These are phyloP conservation scores for Phaedon cochleariae DNA, from an alignment of 2,888 invertebrate genomes.

Conservation along the genomic window DNA sequence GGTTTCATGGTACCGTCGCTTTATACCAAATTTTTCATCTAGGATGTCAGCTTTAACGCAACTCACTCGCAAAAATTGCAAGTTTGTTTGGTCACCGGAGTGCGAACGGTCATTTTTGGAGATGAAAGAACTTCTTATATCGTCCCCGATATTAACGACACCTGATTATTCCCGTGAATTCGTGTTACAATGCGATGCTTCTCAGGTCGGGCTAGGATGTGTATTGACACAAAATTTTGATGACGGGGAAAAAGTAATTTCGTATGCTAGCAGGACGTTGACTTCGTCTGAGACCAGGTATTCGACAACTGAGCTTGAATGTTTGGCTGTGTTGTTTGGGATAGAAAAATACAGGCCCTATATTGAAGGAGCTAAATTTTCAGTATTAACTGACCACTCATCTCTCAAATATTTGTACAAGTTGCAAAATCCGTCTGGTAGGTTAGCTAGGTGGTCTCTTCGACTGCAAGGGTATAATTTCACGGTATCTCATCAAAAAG, in stretches of 20 bases:
- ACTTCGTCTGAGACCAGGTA: constrained; percentile 32
- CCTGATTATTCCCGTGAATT: constrained; percentile 24
- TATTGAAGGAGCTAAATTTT: constrained; percentile 36
- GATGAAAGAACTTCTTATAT: constrained; percentile 14
- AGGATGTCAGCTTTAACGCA: constrained; percentile 27
- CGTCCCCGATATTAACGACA: background rate
- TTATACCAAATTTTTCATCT: constrained; percentile 37
- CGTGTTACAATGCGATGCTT: constrained; percentile 37
- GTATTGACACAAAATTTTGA: constrained; percentile 33
- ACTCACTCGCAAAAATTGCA: constrained; percentile 28
- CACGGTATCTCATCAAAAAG: constrained; percentile 19
- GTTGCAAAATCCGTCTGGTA: constrained; percentile 33
- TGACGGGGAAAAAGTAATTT: constrained; percentile 31
- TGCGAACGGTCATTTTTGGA: constrained; percentile 26
- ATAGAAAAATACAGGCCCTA: constrained; percentile 40
- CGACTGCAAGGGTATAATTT: constrained; percentile 25
- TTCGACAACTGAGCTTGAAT: constrained; percentile 37
- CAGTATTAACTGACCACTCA: constrained; percentile 40
- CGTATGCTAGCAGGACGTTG: constrained; percentile 34
- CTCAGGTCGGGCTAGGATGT: constrained; percentile 31
- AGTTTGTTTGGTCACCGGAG: constrained; percentile 31
- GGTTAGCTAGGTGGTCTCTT: constrained; percentile 32
- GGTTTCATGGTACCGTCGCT: constrained; percentile 42
- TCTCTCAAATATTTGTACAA: constrained; percentile 32
- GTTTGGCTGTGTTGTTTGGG: constrained; percentile 42